Conservation (phyloP, 2,888 invertebrate genomes). For the Trichopoda pennipes region DNA sequence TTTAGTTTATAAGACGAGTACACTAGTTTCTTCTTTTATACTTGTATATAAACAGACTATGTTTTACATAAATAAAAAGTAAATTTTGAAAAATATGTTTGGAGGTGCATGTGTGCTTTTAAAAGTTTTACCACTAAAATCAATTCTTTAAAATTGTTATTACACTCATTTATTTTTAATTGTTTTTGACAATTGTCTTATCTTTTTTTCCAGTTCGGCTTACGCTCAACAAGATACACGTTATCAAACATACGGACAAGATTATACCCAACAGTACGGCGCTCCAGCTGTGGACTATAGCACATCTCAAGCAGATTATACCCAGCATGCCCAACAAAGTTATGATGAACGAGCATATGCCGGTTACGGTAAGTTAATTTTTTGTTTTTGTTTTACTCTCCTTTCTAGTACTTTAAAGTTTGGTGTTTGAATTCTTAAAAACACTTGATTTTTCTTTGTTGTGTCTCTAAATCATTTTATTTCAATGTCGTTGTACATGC, state of each 20-base stretch:
- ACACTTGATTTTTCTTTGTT: background rate
- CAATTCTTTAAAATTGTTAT: too few species aligned
- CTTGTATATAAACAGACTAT: too few species aligned
- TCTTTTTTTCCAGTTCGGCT: constrained; percentile 70
- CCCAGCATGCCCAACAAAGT: constrained; percentile 75
- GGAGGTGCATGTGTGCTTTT: too few species aligned
- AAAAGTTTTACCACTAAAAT: too few species aligned
- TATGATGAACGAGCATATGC: constrained; percentile 81
- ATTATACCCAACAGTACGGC: constrained; percentile 80
- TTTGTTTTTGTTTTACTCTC: background rate
- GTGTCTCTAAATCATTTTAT: background rate
- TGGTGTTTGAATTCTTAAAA: background rate
- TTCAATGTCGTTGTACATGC: background rate
- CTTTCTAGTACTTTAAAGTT: background rate
- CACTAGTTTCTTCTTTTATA: too few species aligned
- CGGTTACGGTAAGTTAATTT: constrained; percentile 78
- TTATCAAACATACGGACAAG: constrained; percentile 79
- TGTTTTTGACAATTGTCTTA: background rate
- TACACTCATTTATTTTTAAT: background rate
- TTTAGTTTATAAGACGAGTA: too few species aligned
- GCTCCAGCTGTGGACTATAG: constrained; percentile 80
- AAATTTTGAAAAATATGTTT: too few species aligned
- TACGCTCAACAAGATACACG: constrained; percentile 80
- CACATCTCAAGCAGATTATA: constrained; percentile 79
- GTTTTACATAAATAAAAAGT: too few species aligned